phyloP scores from a whole-genome alignment of 92 coral and sea anemone species.

The Anthopleura xanthogrammica region DNA sequence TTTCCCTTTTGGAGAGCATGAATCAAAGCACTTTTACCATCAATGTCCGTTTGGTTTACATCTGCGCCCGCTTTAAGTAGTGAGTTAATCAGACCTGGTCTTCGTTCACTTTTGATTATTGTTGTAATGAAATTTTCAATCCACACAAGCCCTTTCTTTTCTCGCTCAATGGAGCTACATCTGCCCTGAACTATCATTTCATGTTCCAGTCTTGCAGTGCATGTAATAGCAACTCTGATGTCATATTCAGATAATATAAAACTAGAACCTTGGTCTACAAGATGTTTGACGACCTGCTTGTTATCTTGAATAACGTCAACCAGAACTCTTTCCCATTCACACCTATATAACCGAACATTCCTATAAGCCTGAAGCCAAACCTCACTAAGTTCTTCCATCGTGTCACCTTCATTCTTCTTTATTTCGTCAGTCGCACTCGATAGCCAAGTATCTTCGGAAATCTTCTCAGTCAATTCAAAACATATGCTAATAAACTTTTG shows the following conservation, averaged over 20 bases:
- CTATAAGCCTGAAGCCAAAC: neutral
- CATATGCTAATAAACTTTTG: neutral
- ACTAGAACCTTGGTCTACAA: neutral
- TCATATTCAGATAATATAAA: neutral
- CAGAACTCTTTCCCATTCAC: neutral
- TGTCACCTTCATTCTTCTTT: neutral
- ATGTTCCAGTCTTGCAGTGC: neutral
- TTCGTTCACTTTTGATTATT: neutral
- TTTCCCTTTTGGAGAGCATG: neutral
- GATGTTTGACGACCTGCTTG: neutral
- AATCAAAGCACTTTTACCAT: constrained; percentile 6
- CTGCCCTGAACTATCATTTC: neutral
- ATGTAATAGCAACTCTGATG: neutral
- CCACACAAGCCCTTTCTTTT: neutral
- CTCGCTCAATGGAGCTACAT: neutral
- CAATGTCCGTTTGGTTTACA: neutral
- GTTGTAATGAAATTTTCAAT: neutral
- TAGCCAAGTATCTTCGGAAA: neutral
- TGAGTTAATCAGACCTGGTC: neutral
- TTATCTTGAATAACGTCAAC: neutral
- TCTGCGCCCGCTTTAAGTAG: neutral
- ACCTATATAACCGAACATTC: neutral
- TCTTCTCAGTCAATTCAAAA: neutral
- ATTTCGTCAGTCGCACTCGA: neutral
- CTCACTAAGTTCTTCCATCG: neutral